These are phyloP conservation scores for Syrrhaptes paradoxus DNA, from an alignment of 2,113 vertebrate genomes.

Conservation along the genomic window DNA sequence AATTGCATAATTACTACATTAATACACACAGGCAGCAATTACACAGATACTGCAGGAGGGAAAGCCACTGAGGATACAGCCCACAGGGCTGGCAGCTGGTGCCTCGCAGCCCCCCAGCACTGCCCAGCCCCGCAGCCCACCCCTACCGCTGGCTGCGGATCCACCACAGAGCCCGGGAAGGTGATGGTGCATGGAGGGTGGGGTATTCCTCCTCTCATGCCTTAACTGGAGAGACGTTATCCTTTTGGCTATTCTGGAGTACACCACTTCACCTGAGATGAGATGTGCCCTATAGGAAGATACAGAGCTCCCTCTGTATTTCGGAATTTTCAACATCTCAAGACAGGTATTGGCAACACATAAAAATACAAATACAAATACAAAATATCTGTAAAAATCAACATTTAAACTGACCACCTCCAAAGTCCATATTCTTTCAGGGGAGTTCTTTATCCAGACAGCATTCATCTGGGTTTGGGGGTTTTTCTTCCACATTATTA, in stretches of 20 bases:
- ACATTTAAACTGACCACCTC: neutral
- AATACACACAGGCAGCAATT: neutral
- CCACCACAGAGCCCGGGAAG: neutral
- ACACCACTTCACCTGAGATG: neutral
- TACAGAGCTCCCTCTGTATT: neutral
- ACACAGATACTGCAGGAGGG: neutral
- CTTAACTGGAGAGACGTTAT: neutral
- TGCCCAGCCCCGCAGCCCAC: neutral
- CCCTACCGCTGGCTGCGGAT: neutral
- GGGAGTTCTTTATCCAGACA: neutral
- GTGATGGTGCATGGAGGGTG: neutral
- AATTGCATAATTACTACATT: neutral
- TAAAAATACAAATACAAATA: too few relatives aligned
- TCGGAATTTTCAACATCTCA: neutral
- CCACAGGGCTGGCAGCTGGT: accelerated
- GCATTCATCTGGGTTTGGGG: neutral
- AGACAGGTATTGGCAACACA: neutral
- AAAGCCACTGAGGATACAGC: neutral
- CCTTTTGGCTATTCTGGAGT: neutral
- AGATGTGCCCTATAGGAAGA: neutral
- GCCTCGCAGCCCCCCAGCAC: neutral
- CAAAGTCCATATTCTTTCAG: neutral
- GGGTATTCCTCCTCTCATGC: neutral
- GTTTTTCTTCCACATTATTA: neutral
- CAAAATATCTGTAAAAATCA: neutral